Evolutionary conservation across 2,888 invertebrate genomes (phyloP).

Genomic region (Andrena chrysosceles): DNA sequence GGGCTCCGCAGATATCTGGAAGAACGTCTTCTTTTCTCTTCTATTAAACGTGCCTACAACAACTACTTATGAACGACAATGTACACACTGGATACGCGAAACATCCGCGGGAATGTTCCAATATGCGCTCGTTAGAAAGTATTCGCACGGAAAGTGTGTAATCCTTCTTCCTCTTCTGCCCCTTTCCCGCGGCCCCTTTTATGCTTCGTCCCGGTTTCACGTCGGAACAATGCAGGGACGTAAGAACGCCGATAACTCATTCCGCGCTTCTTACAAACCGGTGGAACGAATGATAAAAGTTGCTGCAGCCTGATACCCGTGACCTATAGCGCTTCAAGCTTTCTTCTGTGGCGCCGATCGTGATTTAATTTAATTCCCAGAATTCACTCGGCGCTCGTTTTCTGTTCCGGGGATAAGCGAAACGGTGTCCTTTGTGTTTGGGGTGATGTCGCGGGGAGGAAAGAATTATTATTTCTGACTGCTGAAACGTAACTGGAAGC

Average conservation of each 20-base stretch:
- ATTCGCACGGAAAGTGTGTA: constrained; percentile 6
- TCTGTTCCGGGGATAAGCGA: background rate
- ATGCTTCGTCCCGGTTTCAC: background rate
- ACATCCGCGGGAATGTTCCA: constrained; percentile 29
- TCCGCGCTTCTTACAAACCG: background rate
- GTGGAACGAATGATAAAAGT: constrained; percentile 9
- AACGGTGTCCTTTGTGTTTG: background rate
- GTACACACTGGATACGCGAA: constrained; percentile 15
- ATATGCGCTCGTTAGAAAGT: constrained; percentile 11
- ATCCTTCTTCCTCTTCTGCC: background rate
- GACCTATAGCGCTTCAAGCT: background rate
- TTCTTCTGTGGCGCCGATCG: background rate
- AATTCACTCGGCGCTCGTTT: background rate
- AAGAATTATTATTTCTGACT: background rate
- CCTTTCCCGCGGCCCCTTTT: background rate
- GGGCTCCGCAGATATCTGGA: too few relatives aligned
- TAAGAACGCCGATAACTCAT: background rate
- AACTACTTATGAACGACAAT: too few relatives aligned
- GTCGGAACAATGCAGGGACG: background rate
- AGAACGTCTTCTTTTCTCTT: too few relatives aligned
- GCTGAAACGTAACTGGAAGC: background rate
- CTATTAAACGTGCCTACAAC: too few relatives aligned
- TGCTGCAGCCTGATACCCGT: background rate
- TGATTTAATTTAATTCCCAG: background rate
- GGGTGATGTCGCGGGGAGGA: background rate